These are phyloP conservation scores for Cheilosia vulpina DNA, from an alignment of 2,888 invertebrate genomes.

Conservation along the genomic window DNA sequence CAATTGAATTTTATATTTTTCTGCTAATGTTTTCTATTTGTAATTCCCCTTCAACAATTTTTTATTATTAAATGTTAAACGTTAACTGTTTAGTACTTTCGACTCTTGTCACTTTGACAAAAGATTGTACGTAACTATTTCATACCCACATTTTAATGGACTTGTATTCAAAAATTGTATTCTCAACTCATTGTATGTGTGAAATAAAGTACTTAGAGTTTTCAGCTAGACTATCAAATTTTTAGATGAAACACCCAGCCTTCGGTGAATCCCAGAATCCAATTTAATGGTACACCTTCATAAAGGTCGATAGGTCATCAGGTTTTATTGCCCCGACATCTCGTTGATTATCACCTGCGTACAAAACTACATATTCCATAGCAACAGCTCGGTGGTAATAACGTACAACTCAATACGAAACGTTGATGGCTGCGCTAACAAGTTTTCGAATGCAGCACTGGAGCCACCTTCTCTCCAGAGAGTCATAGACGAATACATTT, in stretches of 20 bases:
- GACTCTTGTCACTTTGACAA: no score
- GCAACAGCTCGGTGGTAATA: neutral
- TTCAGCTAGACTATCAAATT: neutral
- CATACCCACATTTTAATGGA: no score
- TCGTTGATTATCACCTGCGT: conserved; percentile 1
- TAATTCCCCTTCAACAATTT: no score
- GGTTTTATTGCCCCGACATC: conserved; percentile 29
- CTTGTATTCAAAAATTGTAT: no score
- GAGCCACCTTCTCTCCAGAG: conserved; percentile 35
- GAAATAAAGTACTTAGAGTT: no score
- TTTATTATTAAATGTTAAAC: no score
- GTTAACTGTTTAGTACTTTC: no score
- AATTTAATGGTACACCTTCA: neutral
- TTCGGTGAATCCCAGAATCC: neutral
- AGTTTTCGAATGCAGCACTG: conserved; percentile 15
- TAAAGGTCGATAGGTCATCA: conserved; percentile 31
- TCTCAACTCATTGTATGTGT: no score
- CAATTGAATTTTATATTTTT: no score
- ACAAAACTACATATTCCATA: neutral
- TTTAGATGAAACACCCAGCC: neutral
- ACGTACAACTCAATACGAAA: conserved; percentile 19
- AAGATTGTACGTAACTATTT: no score
- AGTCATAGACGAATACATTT: conserved; percentile 52
- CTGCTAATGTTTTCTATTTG: no score
- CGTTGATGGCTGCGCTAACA: conserved; percentile 38